Evolutionary conservation across 2,113 vertebrate genomes (phyloP).

Genomic region (Nansenia antarctica): DNA sequence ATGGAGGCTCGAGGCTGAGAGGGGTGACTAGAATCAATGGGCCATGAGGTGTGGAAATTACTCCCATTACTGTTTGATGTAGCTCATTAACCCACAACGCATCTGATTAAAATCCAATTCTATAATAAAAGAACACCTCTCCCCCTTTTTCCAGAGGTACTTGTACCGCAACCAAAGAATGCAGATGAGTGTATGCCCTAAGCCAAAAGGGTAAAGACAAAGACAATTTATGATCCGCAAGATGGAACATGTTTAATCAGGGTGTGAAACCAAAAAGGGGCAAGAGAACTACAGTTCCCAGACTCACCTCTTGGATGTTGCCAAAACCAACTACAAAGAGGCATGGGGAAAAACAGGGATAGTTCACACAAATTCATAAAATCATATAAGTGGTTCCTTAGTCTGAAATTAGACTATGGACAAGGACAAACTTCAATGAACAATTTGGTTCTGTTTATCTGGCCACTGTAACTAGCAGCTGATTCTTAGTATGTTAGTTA

Average conservation of each 20-base stretch:
- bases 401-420: too few species aligned
- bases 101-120: background rate
- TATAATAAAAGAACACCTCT: background rate
- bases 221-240: background rate
- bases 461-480: too few species aligned
- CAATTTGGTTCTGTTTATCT: too few species aligned
- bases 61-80: background rate
- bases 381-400: too few species aligned
- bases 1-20: background rate
- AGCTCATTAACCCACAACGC: background rate
- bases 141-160: background rate
- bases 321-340: background rate
- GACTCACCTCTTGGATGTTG: background rate
- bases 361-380: too few species aligned
- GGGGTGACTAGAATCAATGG: background rate
- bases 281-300: background rate
- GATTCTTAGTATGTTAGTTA: too few species aligned
- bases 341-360: background rate
- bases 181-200: background rate
- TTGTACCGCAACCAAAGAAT: background rate
- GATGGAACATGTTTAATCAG: too few species aligned
- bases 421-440: too few species aligned
- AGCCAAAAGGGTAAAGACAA: background rate
- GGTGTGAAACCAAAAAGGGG: too few species aligned
- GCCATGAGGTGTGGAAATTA: background rate